Evolutionary conservation across 2,113 vertebrate species (phyloP).

Genomic region (Struthio camelus): DNA sequence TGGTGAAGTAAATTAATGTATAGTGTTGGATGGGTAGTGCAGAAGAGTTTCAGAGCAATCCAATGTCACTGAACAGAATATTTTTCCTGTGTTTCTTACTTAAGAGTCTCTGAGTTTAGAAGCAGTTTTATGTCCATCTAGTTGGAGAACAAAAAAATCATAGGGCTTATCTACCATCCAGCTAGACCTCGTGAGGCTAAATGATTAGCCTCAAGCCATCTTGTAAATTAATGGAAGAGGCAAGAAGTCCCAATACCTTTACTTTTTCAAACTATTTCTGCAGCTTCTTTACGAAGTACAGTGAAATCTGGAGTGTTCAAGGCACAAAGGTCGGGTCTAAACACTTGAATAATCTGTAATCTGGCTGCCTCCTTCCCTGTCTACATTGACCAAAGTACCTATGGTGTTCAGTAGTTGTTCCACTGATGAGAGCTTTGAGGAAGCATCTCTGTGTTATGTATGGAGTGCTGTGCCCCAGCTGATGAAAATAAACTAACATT

Average conservation of each 20-base stretch:
- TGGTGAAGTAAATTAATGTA: neutral
- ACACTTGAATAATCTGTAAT: neutral
- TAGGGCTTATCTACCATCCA: neutral
- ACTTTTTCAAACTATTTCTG: neutral
- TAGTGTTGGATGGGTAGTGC: neutral
- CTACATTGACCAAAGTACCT: neutral
- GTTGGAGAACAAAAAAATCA: neutral
- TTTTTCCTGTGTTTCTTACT: neutral
- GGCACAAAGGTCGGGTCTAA: neutral
- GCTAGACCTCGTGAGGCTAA: neutral
- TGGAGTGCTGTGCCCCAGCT: neutral
- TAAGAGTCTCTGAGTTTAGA: neutral
- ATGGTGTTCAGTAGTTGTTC: neutral
- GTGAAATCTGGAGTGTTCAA: neutral
- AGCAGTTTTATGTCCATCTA: neutral
- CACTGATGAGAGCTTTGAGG: neutral
- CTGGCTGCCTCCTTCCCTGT: neutral
- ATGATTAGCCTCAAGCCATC: neutral
- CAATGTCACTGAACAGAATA: accelerated
- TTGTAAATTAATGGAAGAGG: neutral
- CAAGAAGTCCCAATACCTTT: too few relatives aligned
- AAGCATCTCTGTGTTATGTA: neutral
- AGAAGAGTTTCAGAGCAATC: neutral
- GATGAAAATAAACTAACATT: neutral
- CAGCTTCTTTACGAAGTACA: neutral